Evolutionary conservation across 2,888 invertebrate genomes (phyloP), one percentile per base, ranked within the genome.

Genomic region (Cactoblastis cactorum): DNA sequence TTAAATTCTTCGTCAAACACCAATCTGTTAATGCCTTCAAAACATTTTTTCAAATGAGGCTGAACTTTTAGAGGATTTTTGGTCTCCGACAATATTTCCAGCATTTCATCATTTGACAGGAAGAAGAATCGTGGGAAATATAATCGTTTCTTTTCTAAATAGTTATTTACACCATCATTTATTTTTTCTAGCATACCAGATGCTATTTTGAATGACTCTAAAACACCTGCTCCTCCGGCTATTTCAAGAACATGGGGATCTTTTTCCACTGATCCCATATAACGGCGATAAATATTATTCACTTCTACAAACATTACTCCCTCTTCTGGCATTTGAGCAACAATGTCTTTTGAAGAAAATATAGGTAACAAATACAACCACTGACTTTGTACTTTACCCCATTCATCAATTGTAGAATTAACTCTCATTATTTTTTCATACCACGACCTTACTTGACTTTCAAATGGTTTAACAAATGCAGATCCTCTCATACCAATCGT

Each of bases 51-150:
- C 50, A 97, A 83, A 86, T 96, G 95, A 0, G 96, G 96, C 77
- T 96, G 96, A 1, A 96, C 96, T 63, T 95, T 91, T 5, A 93
- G 79, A 0, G 96, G 96, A 73, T 96, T 95, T 83, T 96, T 96
- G 1, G 96, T 96, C 90, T 97, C 96, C 0, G 96, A 96, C 55
- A 97, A 88, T 63, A 97, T 96, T 81, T 97, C 96, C 62, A 97
- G 86, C 92, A 97, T 94, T 81, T 97, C 97, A 68, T 96, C 96
- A 74, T 97, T 97, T 4, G 97, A 97, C 53, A 97, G 87, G 72
- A 97, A 97, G 90, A 97, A 97, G 74, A 97, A 96, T 74, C 97
- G 91, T 35, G 96, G 94, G 73, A 97, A 97, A 77, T 91, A 96
- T 8, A 96, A 82, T 58, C 96, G 84, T 77, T 96, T 97, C 81